Percentiles rank a stretch among this genome's conserved stretches.
Evolutionary conservation across 2,113 vertebrate genomes (phyloP).

Genomic region (Ailurus styani): DNA sequence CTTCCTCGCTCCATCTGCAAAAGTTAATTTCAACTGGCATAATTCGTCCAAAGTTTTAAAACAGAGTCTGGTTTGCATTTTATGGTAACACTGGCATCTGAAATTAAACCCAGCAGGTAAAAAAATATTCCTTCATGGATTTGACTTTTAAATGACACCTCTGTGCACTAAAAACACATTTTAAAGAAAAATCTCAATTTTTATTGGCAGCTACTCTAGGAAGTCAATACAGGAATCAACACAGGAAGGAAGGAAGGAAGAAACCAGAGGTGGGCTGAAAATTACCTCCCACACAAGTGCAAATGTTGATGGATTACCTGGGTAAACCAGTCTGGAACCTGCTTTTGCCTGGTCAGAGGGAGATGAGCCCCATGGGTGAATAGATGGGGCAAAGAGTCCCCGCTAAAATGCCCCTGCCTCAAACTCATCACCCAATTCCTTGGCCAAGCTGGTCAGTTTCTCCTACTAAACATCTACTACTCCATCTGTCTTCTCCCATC

Average conservation of each 20-base stretch:
- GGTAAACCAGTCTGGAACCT: not conserved
- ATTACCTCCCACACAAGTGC: not conserved
- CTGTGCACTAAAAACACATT: constrained; percentile 15
- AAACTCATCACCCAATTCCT: not conserved
- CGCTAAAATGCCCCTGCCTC: not conserved
- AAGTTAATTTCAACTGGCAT: not conserved
- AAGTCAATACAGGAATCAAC: constrained; percentile 65
- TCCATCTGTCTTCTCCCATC: not conserved
- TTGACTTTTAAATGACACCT: constrained; percentile 48
- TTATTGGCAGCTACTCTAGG: constrained; percentile 7
- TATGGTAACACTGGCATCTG: constrained; percentile 39
- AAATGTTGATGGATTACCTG: not conserved
- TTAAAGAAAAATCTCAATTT: constrained; percentile 25
- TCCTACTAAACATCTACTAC: not conserved
- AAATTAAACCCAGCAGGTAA: constrained; percentile 61
- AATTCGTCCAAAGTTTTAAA: not conserved
- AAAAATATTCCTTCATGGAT: constrained; percentile 40
- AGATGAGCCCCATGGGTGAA: too few species aligned
- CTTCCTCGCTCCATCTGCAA: not conserved
- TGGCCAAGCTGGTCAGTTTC: not conserved
- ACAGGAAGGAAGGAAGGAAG: not conserved
- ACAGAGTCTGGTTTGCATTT: constrained; percentile 31
- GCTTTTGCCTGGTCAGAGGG: not conserved
- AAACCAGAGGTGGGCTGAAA: not conserved
- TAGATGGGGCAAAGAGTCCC: not conserved